Percentiles rank a stretch among this genome's conserved stretches.
phyloP scores from a whole-genome alignment of 2,113 vertebrate genomes.

The Brachyistius frenatus region DNA sequence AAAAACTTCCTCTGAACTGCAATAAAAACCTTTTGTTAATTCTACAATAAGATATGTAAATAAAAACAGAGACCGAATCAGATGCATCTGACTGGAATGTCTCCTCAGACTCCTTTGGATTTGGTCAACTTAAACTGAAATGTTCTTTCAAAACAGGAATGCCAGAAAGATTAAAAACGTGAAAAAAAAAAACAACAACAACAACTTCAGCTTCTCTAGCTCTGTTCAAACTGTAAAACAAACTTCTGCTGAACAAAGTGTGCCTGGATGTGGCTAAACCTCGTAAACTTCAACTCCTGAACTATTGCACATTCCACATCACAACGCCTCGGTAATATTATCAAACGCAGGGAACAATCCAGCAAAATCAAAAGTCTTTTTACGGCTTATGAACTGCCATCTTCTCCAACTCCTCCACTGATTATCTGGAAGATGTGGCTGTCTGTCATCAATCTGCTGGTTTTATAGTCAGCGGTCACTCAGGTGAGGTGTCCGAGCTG shows the following conservation, averaged over 20 bases:
- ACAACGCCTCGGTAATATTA: conserved; percentile 17
- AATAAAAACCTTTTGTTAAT: conserved; percentile 44
- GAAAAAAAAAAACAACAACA: not conserved
- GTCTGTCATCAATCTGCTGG: conserved; percentile 43
- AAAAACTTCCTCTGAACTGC: conserved; percentile 15
- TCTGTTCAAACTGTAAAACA: conserved; percentile 34
- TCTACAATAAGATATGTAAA: conserved; percentile 24
- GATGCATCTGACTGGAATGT: conserved; percentile 55
- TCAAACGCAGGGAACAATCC: conserved; percentile 26
- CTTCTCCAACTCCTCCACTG: conserved; percentile 20
- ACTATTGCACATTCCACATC: conserved; percentile 74
- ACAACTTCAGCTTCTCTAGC: conserved; percentile 6
- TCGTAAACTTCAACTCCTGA: conserved; percentile 44
- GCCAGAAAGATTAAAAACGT: conserved; percentile 30
- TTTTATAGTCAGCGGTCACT: conserved; percentile 35
- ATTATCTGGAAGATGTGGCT: conserved; percentile 11
- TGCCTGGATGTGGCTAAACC: conserved; percentile 63
- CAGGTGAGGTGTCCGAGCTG: conserved; percentile 16
- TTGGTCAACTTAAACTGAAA: conserved; percentile 48
- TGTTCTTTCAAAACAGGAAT: conserved; percentile 59
- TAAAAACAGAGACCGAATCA: conserved; percentile 38
- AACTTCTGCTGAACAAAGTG: conserved; percentile 33
- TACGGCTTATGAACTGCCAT: conserved; percentile 3
- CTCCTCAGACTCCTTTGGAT: conserved; percentile 35
- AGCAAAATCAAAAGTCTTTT: conserved; percentile 35